A percentile compares a stretch with the other conserved stretches of the same genome.
These are phyloP conservation scores for Uropetala carovei DNA, from an alignment of 2,888 invertebrate species.

Conservation along the genomic window DNA sequence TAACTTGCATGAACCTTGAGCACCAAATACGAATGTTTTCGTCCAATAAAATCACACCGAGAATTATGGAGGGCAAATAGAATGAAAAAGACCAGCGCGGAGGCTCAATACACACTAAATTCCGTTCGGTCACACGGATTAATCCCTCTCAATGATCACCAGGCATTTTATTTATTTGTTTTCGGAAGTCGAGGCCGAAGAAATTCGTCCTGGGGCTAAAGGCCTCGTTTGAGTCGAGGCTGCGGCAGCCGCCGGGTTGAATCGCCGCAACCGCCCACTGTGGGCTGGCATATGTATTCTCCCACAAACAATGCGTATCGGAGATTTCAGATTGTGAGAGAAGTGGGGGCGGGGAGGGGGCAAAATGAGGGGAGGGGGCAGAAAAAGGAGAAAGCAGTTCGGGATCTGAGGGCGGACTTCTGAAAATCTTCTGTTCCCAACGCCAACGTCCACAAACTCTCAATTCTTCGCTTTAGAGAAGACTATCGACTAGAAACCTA, in stretches of 20 bases:
- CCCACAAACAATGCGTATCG: not conserved
- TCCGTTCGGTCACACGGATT: too few relatives aligned
- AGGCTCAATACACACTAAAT: too few relatives aligned
- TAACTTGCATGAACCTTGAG: too few relatives aligned
- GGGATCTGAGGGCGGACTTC: not conserved
- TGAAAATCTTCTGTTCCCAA: not conserved
- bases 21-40: too few relatives aligned
- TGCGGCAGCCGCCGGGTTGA: constrained; percentile 14
- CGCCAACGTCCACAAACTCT: not conserved
- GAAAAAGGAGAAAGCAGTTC: not conserved
- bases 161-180: not conserved
- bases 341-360: too few relatives aligned
- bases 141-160: not conserved
- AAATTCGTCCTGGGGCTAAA: not conserved
- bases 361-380: not conserved
- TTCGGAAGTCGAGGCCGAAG: not conserved
- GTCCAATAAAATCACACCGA: too few relatives aligned
- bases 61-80: too few relatives aligned
- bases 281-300: not conserved
- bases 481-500: too few relatives aligned
- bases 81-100: too few relatives aligned
- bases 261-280: not conserved
- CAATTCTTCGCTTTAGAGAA: not conserved
- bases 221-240: not conserved
- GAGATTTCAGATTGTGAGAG: not conserved